Conservation (phyloP, 2,888 invertebrate genomes). For the Xylocampa areola region DNA sequence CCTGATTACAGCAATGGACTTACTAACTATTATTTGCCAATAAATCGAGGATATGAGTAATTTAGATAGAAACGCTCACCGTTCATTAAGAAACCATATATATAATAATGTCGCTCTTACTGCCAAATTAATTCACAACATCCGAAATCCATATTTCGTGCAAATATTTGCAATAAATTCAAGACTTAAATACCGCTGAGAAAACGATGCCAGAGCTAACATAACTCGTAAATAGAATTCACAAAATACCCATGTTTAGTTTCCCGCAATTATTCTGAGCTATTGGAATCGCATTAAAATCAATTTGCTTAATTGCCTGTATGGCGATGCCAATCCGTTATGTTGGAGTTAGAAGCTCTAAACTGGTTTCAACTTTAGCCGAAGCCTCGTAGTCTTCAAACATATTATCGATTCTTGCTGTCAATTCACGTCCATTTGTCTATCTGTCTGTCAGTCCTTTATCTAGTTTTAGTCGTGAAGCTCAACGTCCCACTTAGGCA, state of each 20-base stretch:
- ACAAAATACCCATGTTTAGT: conserved; percentile 27
- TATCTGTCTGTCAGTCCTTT: conserved; percentile 67
- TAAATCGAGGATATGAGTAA: too few species aligned
- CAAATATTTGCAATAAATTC: conserved; percentile 44
- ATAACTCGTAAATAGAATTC: conserved; percentile 24
- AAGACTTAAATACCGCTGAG: conserved; percentile 22
- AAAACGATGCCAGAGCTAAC: conserved; percentile 22
- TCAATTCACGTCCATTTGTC: conserved; percentile 70
- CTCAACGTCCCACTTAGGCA: conserved; percentile 62
- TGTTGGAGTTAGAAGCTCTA: conserved; percentile 28
- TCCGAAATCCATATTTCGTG: conserved; percentile 46
- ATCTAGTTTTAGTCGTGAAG: conserved; percentile 64
- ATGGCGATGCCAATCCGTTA: conserved; percentile 45
- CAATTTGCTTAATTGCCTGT: conserved; percentile 59
- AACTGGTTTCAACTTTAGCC: conserved; percentile 47
- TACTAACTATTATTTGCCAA: too few species aligned
- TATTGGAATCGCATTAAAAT: conserved; percentile 52
- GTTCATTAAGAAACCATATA: conserved; percentile 35
- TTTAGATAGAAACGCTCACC: conserved; percentile 19
- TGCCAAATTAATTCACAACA: conserved; percentile 38
- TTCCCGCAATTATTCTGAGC: conserved; percentile 39
- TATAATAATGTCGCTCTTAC: conserved; percentile 32
- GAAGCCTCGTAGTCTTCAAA: conserved; percentile 43
- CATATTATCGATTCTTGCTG: conserved; percentile 58
- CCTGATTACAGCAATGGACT: too few species aligned